Base-by-base conservation (phyloP, 2,888 invertebrate species). In the Cantharis lateralis region DNA sequence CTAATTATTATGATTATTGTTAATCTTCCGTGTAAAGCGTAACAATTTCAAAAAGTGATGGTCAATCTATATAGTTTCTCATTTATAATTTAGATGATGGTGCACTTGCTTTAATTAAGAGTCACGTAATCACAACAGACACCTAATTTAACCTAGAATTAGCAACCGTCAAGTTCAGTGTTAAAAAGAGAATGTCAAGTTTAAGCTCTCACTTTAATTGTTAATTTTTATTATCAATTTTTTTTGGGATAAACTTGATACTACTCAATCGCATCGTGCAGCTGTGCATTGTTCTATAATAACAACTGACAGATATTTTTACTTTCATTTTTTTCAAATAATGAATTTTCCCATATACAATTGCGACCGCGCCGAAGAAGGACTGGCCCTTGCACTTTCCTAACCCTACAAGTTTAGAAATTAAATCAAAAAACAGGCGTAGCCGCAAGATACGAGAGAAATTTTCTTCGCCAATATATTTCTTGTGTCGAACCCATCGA, bases 171-270 rank as follows among this genome's bases (percentile, higher is more conserved):
- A 68, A 73, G 73, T 73, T 73, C 73, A 73, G 16, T 73, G 73
- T 62, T n/a, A 72, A 20, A 72, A 72, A 76, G 76, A 68, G 76
- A 76, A 76, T 76, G 76, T 76, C 76, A 76, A 76, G 76, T 76
- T 72, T 76, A 32, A 24, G 66, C 68, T 73, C 68, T 68, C 20
- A 68, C 62, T 68, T 73, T 73, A 61, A 62, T 62, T 68, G 32
- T 32, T 32, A 32, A 32, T 24, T 32, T 13, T 32, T 13, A 32
- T 13, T 13, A 32, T 32, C n/a, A 32, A 13, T 5, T n/a, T 32
- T 32, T 32, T 32, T 32, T 5, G 4, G n/a, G n/a, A 32, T 32
- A 13, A 32, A 13, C n/a, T 32, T 5, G 32, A 32, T 32, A 32
- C 13, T 32, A 11, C 32, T 32, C 32, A 11, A 13, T 32, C 4